These are phyloP conservation scores for Trissolcus brochymenae DNA, from an alignment of 2,888 invertebrate genomes.

Conservation along the genomic window DNA sequence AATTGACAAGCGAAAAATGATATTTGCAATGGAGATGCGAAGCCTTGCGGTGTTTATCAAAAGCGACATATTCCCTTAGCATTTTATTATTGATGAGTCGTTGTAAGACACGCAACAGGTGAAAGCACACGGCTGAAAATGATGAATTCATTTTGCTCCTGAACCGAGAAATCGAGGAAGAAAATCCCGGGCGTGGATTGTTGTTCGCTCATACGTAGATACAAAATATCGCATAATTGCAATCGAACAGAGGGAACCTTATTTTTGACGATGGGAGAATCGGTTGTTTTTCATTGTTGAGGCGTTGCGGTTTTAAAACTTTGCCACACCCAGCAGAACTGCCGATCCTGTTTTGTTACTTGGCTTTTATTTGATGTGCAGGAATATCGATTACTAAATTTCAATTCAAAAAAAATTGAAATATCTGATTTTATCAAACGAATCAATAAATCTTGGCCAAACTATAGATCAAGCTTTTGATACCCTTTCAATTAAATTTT, in stretches of 20 bases:
- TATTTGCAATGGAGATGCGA: slow-evolving; percentile 44
- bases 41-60: slow-evolving; percentile 20
- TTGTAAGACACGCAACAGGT: slow-evolving; percentile 48
- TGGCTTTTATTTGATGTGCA: too few relatives aligned
- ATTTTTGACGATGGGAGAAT: slow-evolving; percentile 6
- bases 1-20: slow-evolving; percentile 21
- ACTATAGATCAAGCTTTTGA: too few relatives aligned
- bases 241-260: neutral
- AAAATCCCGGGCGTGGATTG: neutral
- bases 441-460: too few relatives aligned
- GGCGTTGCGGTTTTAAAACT: neutral
- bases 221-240: too few relatives aligned
- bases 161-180: slow-evolving; percentile 7
- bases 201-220: too few relatives aligned
- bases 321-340: too few relatives aligned
- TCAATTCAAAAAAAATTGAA: too few relatives aligned
- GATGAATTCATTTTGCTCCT: slow-evolving; percentile 32
- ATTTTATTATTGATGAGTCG: slow-evolving; percentile 46
- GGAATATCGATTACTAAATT: too few relatives aligned
- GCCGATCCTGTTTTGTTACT: too few relatives aligned
- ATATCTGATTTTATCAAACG: too few relatives aligned
- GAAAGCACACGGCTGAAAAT: slow-evolving; percentile 40
- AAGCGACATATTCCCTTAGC: slow-evolving; percentile 31
- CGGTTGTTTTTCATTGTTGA: slow-evolving; percentile 9
- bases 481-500: too few relatives aligned